Evolutionary conservation across 2,797 vertebrate genomes (phyloP).

Genomic region (Anisognathus igniventris): DNA sequence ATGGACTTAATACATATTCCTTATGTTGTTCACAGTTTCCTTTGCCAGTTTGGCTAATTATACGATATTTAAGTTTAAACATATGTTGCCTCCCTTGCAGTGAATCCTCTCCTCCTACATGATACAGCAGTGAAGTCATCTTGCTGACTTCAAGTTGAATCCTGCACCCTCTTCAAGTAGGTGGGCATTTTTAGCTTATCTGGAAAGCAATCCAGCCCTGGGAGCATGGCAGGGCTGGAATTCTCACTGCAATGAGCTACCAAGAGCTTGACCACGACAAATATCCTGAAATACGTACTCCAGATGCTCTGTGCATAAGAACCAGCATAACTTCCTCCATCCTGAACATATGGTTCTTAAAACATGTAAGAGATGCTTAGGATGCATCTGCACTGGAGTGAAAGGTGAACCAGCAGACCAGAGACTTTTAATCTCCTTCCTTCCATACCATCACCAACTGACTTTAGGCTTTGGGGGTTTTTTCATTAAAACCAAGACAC

Average conservation of each 20-base stretch:
- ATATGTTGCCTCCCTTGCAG: slow-evolving; percentile 66
- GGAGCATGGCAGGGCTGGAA: not conserved
- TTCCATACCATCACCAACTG: not conserved
- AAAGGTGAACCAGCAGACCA: not conserved
- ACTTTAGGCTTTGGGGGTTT: not conserved
- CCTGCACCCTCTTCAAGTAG: not conserved
- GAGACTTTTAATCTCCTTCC: not conserved
- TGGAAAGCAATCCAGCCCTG: not conserved
- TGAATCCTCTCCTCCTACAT: slow-evolving; percentile 64
- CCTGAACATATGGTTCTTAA: not conserved
- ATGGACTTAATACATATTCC: slow-evolving; percentile 42
- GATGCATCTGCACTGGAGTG: not conserved
- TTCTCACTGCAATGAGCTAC: not conserved
- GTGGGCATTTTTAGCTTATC: slow-evolving; percentile 14
- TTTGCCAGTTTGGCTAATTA: slow-evolving; percentile 66
- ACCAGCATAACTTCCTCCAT: not conserved
- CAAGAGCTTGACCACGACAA: not conserved
- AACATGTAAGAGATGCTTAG: not conserved
- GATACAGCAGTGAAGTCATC: slow-evolving; percentile 59
- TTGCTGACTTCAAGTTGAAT: slow-evolving; percentile 40
- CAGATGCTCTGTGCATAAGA: not conserved
- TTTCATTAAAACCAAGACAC: not conserved
- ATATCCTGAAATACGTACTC: not conserved
- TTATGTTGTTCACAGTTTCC: slow-evolving; percentile 66
- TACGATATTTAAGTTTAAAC: slow-evolving; percentile 67